Base-by-base conservation (phyloP, 2,888 invertebrate genomes). In the Heliconius ethilla region DNA sequence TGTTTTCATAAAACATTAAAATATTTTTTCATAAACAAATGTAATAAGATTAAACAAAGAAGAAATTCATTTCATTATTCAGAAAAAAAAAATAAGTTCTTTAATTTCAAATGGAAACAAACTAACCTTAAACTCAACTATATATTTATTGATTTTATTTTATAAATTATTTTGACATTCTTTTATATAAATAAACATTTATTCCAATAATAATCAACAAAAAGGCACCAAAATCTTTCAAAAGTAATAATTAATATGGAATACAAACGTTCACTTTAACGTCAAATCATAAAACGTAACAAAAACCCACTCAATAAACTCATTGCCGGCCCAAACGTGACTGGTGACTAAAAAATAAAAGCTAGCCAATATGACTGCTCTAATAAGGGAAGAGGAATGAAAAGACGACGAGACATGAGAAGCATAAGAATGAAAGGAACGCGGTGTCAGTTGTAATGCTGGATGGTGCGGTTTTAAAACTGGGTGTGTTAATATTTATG, bases 371-470 rank as follows among this genome's bases (percentile, higher is more conserved):
- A 85, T 84, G 85, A 83, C 83, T 80, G 82, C 79, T 84, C 80
- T 86, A 86, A 86, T 86, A 86, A 86, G 84, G 82, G 81, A 78
- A 81, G 81, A 85, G 84, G 82, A 82, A 78, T 81, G 82, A 82
- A 82, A 84, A 83, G 82, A 78, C 81, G 81, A 77, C 82, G 80
- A 72, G 80, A 82, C 88, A 85, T 84, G 88, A 85, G 83, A 81
- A 78, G 87, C 85, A 87, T 89, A 78, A 84, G 82, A 87, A 87
- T 86, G 82, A 83, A 82, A 82, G 79, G 29, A 75, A 75, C 76
- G 70, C 76, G 72, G 40, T 63, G 55, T n/a, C 69, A 3, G 40
- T 63, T 25, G 27, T 45, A 63, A 65, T 15, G 22, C 74, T 74
- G 45, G 74, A 74, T 74, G 29, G 45, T 74, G 62, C 74, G 40